phyloP scores from a whole-genome alignment of 2,113 vertebrate genomes.

The Struthio camelus region DNA sequence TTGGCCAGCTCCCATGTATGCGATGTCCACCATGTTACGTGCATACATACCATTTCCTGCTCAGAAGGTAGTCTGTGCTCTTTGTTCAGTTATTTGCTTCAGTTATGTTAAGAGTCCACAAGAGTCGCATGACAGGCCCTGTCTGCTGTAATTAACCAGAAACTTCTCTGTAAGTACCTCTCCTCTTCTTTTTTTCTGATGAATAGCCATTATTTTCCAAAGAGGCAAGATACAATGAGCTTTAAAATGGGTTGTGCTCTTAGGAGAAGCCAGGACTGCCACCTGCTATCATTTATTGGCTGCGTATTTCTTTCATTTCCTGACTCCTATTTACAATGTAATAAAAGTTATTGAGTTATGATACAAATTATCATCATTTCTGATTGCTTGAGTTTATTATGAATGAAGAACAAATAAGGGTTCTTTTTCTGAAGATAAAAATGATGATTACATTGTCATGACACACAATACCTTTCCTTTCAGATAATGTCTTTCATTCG shows the following conservation, averaged over 20 bases:
- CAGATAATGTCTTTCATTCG: neutral
- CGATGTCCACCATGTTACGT: neutral
- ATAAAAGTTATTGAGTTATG: neutral
- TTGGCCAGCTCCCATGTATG: no score
- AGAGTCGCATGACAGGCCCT: neutral
- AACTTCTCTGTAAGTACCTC: neutral
- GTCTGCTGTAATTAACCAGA: neutral
- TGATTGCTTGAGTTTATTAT: neutral
- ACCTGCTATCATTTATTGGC: neutral
- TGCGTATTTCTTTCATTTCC: neutral
- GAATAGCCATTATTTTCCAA: neutral
- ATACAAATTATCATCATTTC: neutral
- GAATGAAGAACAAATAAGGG: neutral
- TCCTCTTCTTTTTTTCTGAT: neutral
- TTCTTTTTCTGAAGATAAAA: neutral
- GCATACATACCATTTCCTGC: neutral
- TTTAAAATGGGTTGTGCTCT: neutral
- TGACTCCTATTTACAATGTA: neutral
- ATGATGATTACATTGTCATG: neutral
- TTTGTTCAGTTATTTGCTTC: neutral
- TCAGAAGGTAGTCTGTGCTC: neutral
- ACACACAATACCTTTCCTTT: neutral
- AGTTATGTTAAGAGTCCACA: neutral
- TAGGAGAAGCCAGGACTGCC: neutral
- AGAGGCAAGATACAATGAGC: neutral